Percentiles rank a stretch among this genome's conserved stretches.
phyloP scores from a whole-genome alignment of 2,113 vertebrate genomes.

The Hyla sarda region DNA sequence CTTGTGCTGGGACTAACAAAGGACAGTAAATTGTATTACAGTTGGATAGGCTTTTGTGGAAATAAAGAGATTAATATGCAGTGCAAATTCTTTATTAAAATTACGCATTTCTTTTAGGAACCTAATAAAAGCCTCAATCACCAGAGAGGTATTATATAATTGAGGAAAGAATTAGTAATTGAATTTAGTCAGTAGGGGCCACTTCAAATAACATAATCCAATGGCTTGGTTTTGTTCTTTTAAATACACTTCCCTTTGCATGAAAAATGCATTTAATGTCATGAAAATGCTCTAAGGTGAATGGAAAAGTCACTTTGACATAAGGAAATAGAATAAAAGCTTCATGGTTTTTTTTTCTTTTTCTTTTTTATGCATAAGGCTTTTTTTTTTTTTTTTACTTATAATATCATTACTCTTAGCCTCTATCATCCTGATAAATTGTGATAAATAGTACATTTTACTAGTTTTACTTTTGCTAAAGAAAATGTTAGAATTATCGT shows the following conservation, averaged over 20 bases:
- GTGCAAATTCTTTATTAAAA: constrained; percentile 25
- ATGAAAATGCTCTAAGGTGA: constrained; percentile 19
- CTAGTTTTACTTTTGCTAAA: background rate
- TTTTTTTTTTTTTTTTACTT: background rate
- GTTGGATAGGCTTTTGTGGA: background rate
- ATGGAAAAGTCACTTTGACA: constrained; percentile 52
- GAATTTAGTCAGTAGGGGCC: constrained; percentile 42
- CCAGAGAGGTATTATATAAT: constrained; percentile 33
- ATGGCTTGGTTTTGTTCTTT: constrained; percentile 39
- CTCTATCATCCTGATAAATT: too few relatives aligned
- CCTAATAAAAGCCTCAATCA: constrained; percentile 10
- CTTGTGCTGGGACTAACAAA: too few relatives aligned
- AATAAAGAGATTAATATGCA: constrained; percentile 29
- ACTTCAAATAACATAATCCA: constrained; percentile 43
- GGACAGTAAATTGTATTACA: background rate
- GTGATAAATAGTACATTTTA: background rate
- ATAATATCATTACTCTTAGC: constrained; percentile 4
- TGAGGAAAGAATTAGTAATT: constrained; percentile 46
- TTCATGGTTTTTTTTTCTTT: background rate
- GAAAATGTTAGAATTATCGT: background rate
- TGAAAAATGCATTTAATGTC: constrained; percentile 18
- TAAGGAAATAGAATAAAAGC: constrained; percentile 45
- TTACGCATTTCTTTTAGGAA: constrained; percentile 30
- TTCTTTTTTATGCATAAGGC: background rate
- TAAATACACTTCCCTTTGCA: constrained; percentile 36